Base-by-base conservation (phyloP, 2,113 vertebrate genomes). In the Hiodon alosoides region DNA sequence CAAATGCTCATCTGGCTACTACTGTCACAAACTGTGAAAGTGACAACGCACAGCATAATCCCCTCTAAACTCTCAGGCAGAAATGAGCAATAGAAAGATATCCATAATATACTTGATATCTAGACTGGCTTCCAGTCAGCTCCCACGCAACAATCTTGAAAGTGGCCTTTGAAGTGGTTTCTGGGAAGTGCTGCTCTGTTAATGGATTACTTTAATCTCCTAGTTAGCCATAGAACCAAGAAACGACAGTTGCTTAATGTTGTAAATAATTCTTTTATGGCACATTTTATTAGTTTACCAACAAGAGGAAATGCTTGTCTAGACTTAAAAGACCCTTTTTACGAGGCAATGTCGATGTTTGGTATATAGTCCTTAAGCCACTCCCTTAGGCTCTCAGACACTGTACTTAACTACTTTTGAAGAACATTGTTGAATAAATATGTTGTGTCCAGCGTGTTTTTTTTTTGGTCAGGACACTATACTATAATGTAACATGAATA, bases 1-100 rank as follows among this genome's bases (percentile, higher is more conserved):
- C 77, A 93, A 92, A 0, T 94, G 93, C 79, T 86, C 81, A 48
- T 88, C 90, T 0, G 92, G 92, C 51, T 93, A 91, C 85, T 92
- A 90, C 0, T 91, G 92, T 31, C 90, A 86, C 79, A 85, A 31
- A 92, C 79, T 94, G 92, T 83, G 89, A 94, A 85, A 91, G 91
- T n/a, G 89, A 87, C 88, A 71, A 74, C 81, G n/a, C 9, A 4
- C 57, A 57, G 9, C 57, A 5, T 10, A 70, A 8, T 17, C 48
- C 14, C 9, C 31, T 31, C 31, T 31, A 73, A 80, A 60, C 59
- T 14, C 59, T 60, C 82, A 87, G 81, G 85, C 85, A 84, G 76
- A 50, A 75, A 74, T 81, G 79, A 79, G 78, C 82, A 78, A 53
- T 58, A 54, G 82, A 50, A 59, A 71, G 58, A 57, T 75, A 77